phyloP scores from a whole-genome alignment of 1,140 invertebrate genomes.

The Chrysomallon squamiferum region DNA sequence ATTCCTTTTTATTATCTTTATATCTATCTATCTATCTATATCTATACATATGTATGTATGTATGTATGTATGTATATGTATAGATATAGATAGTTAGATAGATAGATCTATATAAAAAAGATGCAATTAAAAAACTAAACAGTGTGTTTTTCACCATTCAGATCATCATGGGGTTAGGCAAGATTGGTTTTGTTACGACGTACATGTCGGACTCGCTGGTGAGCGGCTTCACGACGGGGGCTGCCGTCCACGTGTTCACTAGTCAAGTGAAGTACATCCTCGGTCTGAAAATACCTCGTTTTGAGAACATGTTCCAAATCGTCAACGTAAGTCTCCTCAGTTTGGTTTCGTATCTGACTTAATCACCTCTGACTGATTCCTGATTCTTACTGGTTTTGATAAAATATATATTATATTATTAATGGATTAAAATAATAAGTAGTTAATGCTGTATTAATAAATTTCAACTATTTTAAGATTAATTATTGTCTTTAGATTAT shows the following conservation, averaged over 20 bases:
- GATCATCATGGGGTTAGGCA: constrained; percentile 61
- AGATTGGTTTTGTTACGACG: constrained; percentile 64
- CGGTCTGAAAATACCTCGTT: constrained; percentile 56
- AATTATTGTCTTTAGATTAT: too few relatives aligned
- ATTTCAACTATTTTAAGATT: too few relatives aligned
- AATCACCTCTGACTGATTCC: too few relatives aligned
- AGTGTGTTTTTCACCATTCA: constrained; percentile 24
- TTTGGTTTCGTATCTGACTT: background rate
- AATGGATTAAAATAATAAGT: background rate
- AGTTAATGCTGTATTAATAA: too few relatives aligned
- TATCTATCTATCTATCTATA: too few relatives aligned
- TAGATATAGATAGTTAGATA: too few relatives aligned
- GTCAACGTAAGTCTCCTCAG: constrained; percentile 42
- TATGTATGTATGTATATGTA: too few relatives aligned
- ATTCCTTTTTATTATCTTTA: too few relatives aligned
- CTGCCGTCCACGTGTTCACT: constrained; percentile 65
- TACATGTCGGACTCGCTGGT: constrained; percentile 66
- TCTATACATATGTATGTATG: too few relatives aligned
- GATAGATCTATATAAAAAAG: too few relatives aligned
- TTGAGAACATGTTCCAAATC: constrained; percentile 60
- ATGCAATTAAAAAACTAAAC: too few relatives aligned
- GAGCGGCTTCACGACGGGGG: constrained; percentile 65
- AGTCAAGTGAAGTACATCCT: constrained; percentile 65
- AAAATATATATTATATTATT: background rate
- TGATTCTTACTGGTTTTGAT: background rate